Evolutionary conservation across 2,113 vertebrate species (phyloP).

Genomic region (Accipiter cooperii): DNA sequence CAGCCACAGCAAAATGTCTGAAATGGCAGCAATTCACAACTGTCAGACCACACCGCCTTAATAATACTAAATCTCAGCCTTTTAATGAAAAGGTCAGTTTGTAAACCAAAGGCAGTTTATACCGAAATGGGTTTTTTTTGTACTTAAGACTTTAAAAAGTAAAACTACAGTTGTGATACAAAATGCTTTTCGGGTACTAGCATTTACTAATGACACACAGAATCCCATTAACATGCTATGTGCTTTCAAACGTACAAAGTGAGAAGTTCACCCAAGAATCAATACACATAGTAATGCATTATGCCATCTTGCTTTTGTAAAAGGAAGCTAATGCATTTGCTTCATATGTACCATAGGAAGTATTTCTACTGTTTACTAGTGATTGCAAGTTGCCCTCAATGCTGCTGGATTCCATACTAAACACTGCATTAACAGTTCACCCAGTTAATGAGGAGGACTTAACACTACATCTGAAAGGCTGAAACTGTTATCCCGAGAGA

Average conservation of each 20-base stretch:
- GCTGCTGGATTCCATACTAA: background rate
- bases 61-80: background rate
- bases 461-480: background rate
- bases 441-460: background rate
- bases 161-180: background rate
- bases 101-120: background rate
- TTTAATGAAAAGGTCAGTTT: background rate
- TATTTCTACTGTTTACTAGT: background rate
- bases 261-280: background rate
- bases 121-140: accelerated
- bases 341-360: background rate
- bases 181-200: background rate
- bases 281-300: background rate
- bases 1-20: background rate
- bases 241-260: accelerated
- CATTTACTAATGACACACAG: background rate
- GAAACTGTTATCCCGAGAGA: background rate
- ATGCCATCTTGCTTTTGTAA: background rate
- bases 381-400: background rate
- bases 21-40: background rate
- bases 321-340: background rate
- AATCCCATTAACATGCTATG: background rate
- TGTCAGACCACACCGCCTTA: background rate
- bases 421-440: background rate
- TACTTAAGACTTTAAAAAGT: background rate